Percentiles rank a stretch among this genome's conserved stretches.
phyloP scores from a whole-genome alignment of 2,113 vertebrate genomes.

The Scytalopus superciliaris region DNA sequence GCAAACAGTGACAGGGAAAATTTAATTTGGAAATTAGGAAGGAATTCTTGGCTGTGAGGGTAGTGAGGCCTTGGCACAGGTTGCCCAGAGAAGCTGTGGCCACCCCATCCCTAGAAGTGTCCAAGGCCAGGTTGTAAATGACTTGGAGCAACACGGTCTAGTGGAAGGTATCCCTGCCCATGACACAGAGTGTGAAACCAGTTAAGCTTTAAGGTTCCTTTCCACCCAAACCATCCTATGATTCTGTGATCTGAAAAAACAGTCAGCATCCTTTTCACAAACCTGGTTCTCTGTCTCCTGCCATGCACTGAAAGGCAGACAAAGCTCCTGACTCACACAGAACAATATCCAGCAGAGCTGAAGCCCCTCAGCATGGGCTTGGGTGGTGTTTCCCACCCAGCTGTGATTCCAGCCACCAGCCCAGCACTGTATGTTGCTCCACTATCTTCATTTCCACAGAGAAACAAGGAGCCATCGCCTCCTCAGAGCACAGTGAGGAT shows the following conservation, averaged over 20 bases:
- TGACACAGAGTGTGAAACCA: neutral
- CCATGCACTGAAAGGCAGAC: accelerated
- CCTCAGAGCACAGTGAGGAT: accelerated
- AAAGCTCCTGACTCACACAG: too few species aligned
- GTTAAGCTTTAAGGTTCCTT: neutral
- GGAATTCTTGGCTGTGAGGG: neutral
- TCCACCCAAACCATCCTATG: neutral
- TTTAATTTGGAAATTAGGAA: neutral
- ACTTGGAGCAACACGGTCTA: accelerated
- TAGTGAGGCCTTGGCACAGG: neutral
- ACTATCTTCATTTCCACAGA: accelerated
- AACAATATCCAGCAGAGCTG: accelerated
- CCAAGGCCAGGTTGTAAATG: neutral
- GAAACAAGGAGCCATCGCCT: accelerated
- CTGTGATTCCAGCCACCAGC: neutral
- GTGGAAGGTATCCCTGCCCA: neutral
- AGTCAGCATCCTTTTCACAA: neutral
- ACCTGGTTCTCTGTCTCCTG: neutral
- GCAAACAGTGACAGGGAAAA: neutral
- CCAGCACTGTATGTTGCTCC: neutral
- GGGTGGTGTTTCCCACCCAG: accelerated
- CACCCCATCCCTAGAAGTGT: neutral
- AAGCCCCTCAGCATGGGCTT: neutral
- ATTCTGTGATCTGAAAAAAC: neutral
- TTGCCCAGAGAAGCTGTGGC: neutral